These are phyloP conservation scores for Limosa lapponica DNA, from an alignment of 2,797 vertebrate genomes.

Conservation along the genomic window DNA sequence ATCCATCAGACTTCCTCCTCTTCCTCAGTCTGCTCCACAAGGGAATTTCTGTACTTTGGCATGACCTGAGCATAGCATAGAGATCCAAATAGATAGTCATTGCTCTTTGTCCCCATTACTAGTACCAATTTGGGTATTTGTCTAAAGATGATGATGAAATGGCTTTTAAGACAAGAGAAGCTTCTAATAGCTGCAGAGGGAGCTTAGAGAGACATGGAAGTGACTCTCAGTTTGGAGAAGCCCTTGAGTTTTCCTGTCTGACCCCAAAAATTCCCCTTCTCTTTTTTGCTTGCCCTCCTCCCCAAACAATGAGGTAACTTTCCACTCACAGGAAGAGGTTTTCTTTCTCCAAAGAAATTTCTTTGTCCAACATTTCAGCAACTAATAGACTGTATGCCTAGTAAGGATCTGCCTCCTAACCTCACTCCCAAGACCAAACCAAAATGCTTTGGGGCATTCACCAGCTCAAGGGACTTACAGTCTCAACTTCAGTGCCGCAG, in stretches of 20 bases:
- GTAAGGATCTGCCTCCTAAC: background rate
- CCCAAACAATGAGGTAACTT: background rate
- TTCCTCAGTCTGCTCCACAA: background rate
- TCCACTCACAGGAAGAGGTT: background rate
- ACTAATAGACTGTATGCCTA: background rate
- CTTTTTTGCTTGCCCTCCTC: background rate
- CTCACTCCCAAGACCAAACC: no score
- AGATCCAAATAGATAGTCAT: background rate
- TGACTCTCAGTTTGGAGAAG: background rate
- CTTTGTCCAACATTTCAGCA: background rate
- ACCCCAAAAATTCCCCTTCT: background rate
- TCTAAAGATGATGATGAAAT: background rate
- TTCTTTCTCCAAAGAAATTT: background rate
- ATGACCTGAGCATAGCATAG: background rate
- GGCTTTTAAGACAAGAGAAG: background rate
- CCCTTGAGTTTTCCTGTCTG: background rate
- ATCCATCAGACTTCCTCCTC: background rate
- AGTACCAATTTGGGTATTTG: background rate
- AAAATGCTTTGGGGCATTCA: background rate
- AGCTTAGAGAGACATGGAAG: background rate
- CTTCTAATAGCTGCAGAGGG: background rate
- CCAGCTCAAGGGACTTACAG: slow-evolving; percentile 73
- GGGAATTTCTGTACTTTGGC: background rate
- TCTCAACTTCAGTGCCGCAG: slow-evolving; percentile 78
- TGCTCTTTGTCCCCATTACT: background rate